Evolutionary conservation across 2,888 invertebrate species (phyloP).

Genomic region (Tanaodytes sp.): DNA sequence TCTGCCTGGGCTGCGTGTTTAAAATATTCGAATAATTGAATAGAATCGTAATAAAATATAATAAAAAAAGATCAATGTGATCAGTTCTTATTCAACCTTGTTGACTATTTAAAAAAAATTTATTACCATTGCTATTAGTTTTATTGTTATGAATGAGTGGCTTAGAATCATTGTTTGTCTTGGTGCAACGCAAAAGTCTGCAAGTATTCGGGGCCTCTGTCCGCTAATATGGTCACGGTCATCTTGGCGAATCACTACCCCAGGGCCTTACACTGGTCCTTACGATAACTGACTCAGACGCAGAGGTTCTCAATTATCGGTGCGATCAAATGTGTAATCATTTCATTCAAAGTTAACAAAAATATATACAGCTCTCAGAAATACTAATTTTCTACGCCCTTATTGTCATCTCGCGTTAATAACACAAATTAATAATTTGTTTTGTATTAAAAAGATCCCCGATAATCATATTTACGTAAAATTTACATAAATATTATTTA

Average conservation of each 20-base stretch:
- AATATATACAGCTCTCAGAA: no score
- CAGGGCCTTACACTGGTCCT: slow-evolving; percentile 65
- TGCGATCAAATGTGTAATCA: background rate
- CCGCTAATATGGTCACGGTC: slow-evolving; percentile 71
- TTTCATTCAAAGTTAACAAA: no score
- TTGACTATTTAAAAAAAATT: slow-evolving; percentile 22
- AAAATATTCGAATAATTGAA: no score
- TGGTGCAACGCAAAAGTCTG: slow-evolving; percentile 38
- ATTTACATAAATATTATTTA: no score
- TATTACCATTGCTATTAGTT: slow-evolving; percentile 50
- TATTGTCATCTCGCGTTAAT: no score
- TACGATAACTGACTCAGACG: slow-evolving; percentile 63
- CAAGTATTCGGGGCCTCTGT: slow-evolving; percentile 65
- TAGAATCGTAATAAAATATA: no score
- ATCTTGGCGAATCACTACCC: slow-evolving; percentile 68
- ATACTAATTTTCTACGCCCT: no score
- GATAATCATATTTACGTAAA: no score
- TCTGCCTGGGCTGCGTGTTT: no score
- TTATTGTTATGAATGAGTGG: slow-evolving; percentile 46
- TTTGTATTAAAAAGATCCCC: no score
- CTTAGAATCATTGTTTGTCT: slow-evolving; percentile 42
- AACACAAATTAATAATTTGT: no score
- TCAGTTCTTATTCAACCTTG: slow-evolving; percentile 29
- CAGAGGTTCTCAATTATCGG: slow-evolving; percentile 63
- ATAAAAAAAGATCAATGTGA: no score